Conservation (phyloP, 1,140 invertebrate species). For the Drosophila dunni region DNA sequence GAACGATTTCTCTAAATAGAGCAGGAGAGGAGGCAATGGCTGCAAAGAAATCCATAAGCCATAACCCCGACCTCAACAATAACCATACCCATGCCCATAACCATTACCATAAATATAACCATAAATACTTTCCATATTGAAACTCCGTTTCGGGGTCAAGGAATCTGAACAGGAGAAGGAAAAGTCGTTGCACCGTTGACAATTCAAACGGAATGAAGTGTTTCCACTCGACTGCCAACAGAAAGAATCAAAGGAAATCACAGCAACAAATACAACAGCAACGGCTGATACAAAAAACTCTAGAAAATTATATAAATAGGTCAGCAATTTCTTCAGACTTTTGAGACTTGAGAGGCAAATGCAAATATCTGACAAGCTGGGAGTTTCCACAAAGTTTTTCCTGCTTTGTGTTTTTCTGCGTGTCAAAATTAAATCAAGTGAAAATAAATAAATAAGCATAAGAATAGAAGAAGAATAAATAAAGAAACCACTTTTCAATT, state of each 20-base stretch:
- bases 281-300: constrained; percentile 29
- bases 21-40: neutral
- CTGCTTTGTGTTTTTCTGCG: constrained; percentile 17
- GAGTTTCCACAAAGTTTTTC: constrained; percentile 24
- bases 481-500: constrained; percentile 34
- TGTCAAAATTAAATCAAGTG: constrained; percentile 77
- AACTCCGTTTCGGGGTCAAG: constrained; percentile 23
- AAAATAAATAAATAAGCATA: constrained; percentile 73
- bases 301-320: constrained; percentile 74
- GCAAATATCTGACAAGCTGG: constrained; percentile 65
- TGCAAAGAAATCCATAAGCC: constrained; percentile 3
- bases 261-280: constrained; percentile 10
- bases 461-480: constrained; percentile 14
- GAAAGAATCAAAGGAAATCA: constrained; percentile 15
- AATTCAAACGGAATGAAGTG: constrained; percentile 74
- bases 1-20: neutral
- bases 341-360: constrained; percentile 37
- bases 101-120: neutral
- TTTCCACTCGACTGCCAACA: constrained; percentile 61
- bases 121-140: constrained; percentile 4
- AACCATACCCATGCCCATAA: constrained; percentile 4
- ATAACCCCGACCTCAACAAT: neutral
- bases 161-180: constrained; percentile 20
- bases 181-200: constrained; percentile 56
- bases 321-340: constrained; percentile 53